Evolutionary conservation across 2,797 vertebrate genomes (phyloP).

Genomic region (Pyrocephalus nanus): DNA sequence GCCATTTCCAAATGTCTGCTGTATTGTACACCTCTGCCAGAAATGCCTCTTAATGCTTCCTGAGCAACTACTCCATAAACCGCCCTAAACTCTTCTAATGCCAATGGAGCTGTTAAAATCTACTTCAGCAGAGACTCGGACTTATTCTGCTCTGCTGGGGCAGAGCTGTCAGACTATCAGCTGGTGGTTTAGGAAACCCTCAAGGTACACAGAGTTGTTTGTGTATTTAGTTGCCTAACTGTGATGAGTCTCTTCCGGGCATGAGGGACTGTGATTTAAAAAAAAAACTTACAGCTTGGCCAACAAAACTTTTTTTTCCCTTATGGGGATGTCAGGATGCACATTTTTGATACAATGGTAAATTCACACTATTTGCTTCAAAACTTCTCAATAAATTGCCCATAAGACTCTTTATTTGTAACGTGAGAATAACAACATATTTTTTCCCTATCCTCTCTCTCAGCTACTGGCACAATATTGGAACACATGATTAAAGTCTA

Average conservation of each 20-base stretch:
- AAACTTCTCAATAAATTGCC: background rate
- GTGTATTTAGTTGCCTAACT: background rate
- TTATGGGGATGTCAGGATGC: background rate
- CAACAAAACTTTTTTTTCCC: background rate
- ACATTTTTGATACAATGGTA: background rate
- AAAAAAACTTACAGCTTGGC: background rate
- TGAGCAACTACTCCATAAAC: background rate
- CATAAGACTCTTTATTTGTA: background rate
- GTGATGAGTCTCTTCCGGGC: background rate
- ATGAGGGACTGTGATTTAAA: background rate
- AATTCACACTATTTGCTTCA: background rate
- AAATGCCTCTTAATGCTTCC: background rate
- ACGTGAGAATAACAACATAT: background rate
- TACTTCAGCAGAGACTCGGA: background rate
- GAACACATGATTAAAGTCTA: background rate
- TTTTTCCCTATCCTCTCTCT: background rate
- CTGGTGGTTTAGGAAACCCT: background rate
- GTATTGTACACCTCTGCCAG: background rate
- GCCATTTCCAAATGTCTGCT: background rate
- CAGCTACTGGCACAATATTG: background rate
- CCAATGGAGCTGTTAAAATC: conserved; percentile 11
- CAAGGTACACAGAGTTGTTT: background rate
- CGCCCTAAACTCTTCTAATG: background rate
- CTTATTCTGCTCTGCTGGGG: background rate
- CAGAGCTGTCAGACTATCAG: background rate